These are phyloP conservation scores for Lasioglossum pauxillum DNA, from an alignment of 2,888 invertebrate genomes.

Conservation along the genomic window DNA sequence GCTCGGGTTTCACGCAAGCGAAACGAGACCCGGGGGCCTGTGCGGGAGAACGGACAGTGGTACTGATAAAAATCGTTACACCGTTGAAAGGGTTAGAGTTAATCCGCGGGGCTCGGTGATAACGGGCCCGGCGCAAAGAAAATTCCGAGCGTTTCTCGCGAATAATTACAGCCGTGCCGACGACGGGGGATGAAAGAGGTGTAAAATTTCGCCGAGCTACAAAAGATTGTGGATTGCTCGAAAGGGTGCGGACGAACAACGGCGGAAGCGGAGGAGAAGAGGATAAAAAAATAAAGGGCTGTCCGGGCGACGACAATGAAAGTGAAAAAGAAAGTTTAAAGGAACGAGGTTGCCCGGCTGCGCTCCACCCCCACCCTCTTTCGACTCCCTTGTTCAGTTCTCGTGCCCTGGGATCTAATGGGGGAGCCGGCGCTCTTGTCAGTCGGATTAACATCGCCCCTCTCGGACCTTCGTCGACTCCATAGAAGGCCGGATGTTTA, in stretches of 20 bases:
- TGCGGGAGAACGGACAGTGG: background rate
- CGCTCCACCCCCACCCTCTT: too few species aligned
- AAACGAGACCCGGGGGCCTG: background rate
- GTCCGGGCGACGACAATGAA: conserved; percentile 54
- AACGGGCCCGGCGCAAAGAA: conserved; percentile 33
- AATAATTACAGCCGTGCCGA: conserved; percentile 45
- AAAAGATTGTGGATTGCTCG: conserved; percentile 55
- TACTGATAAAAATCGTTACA: conserved; percentile 3
- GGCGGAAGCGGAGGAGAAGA: conserved; percentile 45
- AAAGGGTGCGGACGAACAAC: conserved; percentile 42
- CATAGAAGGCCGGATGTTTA: conserved; percentile 33
- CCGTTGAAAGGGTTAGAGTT: conserved; percentile 25
- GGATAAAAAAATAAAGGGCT: conserved; percentile 52
- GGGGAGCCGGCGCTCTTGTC: conserved; percentile 44
- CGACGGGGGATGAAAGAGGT: conserved; percentile 37
- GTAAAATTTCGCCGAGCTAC: conserved; percentile 51
- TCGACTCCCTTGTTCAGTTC: background rate
- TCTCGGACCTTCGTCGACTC: conserved; percentile 35
- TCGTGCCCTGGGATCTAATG: conserved; percentile 29
- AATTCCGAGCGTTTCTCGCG: conserved; percentile 37
- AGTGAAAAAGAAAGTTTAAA: conserved; percentile 61
- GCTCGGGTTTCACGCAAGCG: conserved; percentile 5
- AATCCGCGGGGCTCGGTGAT: conserved; percentile 29
- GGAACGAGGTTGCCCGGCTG: conserved; percentile 48
- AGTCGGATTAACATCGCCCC: conserved; percentile 53